Evolutionary conservation across 2,888 invertebrate species (phyloP), one percentile per base, ranked within the genome.

Genomic region (Synergus gifuensis): DNA sequence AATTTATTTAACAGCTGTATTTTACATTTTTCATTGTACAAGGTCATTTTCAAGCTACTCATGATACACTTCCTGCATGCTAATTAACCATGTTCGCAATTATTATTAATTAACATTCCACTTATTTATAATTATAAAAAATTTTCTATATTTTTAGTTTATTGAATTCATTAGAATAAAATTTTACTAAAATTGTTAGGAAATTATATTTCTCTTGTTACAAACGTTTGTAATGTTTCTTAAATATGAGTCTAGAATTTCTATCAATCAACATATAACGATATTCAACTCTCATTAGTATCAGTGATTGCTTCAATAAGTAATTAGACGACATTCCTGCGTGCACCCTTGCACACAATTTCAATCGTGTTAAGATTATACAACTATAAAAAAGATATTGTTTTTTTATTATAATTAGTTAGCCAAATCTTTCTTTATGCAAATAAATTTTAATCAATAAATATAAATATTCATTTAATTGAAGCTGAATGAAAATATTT

Each of bases 391-490:
- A 22, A 67, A 46, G 44, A 67, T 42, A 67, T 22, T 67, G 22
- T 5, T 63, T 14, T 28, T 18, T 67, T 67, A 1, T 46, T 46
- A 44, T 14, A 83, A 28, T 28, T 28, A 85, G 76, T 79, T 83
- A 78, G 82, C 78, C 76, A 76, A 40, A 81, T 81, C 42, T 77
- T 77, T 42, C 9, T 1, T 54, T 79, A 73, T 80, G 78, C 79
- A 66, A 78, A 81, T 64, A 78, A 76, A 76, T 42, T 76, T 14
- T 49, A 58, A 78, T 63, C 67, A 77, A 78, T 79, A 82, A 78
- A 66, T 77, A 66, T 18, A 66, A 77, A 78, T 76, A 28, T 28
- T 28, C 28, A 28, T 28, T 28, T 28, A 28, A 28, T 28, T 28
- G 28, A 28, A 28, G 28, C 28, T 28, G 28, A 28, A 3, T 28